These are phyloP conservation scores for Lipotes vexillifer DNA, from an alignment of 2,113 vertebrate genomes.

Conservation along the genomic window DNA sequence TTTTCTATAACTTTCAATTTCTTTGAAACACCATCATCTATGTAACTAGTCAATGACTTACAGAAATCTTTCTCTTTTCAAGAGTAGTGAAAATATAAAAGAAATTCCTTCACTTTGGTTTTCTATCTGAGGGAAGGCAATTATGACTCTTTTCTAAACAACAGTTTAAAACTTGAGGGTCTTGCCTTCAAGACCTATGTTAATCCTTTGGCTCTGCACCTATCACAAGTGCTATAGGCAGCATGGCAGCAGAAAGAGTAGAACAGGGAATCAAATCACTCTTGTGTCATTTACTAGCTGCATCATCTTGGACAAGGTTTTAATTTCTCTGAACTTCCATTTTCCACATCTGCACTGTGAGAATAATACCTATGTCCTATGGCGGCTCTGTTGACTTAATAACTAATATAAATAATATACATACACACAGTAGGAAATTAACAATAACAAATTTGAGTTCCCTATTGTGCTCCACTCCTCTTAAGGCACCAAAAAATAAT, in stretches of 20 bases:
- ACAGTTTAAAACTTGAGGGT: not conserved
- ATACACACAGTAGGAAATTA: not conserved
- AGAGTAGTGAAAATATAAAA: not conserved
- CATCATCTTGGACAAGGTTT: not conserved
- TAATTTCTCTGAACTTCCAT: not conserved
- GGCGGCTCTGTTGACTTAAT: not conserved
- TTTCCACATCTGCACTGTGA: not conserved
- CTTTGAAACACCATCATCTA: not conserved
- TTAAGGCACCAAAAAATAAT: not conserved
- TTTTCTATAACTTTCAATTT: constrained; percentile 14
- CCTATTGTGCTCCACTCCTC: not conserved
- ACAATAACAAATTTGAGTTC: not conserved
- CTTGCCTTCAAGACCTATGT: not conserved
- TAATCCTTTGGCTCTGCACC: not conserved
- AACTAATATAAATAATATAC: not conserved
- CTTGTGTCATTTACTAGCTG: not conserved
- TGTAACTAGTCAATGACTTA: not conserved
- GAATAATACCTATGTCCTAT: not conserved
- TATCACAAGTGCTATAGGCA: not conserved
- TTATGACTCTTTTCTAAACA: not conserved
- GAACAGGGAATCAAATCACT: not conserved
- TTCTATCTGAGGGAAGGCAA: not conserved
- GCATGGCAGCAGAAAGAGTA: not conserved
- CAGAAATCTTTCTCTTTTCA: not conserved
- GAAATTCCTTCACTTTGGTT: not conserved